A percentile compares a stretch with the other conserved stretches of the same genome.
phyloP scores from a whole-genome alignment of 2,113 vertebrate species.

The Thamnaconus septentrionalis region DNA sequence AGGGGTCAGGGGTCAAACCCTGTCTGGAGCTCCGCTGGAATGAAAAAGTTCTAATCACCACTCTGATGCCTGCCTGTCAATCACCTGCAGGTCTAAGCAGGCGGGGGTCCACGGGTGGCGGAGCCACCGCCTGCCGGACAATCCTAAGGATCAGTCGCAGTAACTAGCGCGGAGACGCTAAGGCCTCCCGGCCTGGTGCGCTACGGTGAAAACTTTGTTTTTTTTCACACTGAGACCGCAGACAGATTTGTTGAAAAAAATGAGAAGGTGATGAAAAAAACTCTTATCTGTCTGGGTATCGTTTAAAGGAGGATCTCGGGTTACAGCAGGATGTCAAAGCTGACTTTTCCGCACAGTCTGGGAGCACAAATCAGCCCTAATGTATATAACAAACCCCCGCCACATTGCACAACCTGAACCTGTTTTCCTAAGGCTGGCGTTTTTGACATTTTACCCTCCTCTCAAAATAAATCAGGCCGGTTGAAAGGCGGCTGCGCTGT shows the following conservation, averaged over 20 bases:
- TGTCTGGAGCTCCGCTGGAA: constrained; percentile 72
- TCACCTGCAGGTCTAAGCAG: constrained; percentile 73
- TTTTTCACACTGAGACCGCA: background rate
- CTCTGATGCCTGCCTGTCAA: constrained; percentile 72
- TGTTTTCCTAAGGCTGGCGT: constrained; percentile 75
- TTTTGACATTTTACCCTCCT: constrained; percentile 78
- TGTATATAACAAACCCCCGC: constrained; percentile 74
- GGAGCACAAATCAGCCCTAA: constrained; percentile 66
- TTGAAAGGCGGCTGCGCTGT: constrained; percentile 54
- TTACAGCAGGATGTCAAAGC: constrained; percentile 58
- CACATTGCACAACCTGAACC: constrained; percentile 53
- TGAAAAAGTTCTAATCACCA: constrained; percentile 76
- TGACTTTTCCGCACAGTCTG: constrained; percentile 55
- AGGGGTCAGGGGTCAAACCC: constrained; percentile 71
- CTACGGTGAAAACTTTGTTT: no score
- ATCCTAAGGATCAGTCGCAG: no score
- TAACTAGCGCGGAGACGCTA: no score
- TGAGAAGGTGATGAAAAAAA: constrained; percentile 28
- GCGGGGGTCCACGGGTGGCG: constrained; percentile 9
- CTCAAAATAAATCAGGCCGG: constrained; percentile 70
- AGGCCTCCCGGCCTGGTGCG: no score
- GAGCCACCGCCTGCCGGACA: constrained; percentile 7
- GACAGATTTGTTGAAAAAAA: constrained; percentile 24
- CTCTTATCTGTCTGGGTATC: constrained; percentile 56
- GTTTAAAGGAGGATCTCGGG: constrained; percentile 39